phyloP scores from a whole-genome alignment of 2,113 vertebrate species.

The Lucifuga dentata region DNA sequence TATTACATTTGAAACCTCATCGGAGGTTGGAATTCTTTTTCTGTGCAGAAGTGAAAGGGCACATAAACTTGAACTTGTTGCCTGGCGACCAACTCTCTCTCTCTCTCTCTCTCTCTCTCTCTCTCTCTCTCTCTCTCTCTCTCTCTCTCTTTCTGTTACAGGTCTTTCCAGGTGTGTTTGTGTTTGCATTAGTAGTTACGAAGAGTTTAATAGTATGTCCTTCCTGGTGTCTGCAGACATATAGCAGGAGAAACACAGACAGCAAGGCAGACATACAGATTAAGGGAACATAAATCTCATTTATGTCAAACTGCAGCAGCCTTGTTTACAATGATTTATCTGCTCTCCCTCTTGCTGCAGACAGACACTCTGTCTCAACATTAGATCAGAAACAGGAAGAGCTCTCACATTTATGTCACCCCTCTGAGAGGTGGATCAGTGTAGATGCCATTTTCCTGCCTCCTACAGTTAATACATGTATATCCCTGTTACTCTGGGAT shows the following conservation, averaged over 20 bases:
- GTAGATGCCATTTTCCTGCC: neutral
- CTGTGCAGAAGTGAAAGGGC: neutral
- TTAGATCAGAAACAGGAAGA: constrained; percentile 14
- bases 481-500: constrained; percentile 1
- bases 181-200: no score
- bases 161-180: no score
- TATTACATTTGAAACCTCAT: constrained; percentile 14
- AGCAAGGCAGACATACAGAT: constrained; percentile 21
- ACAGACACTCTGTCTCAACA: constrained; percentile 46
- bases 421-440: constrained; percentile 13
- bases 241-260: neutral
- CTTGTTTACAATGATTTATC: constrained; percentile 52
- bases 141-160: no score
- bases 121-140: no score
- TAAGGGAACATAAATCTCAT: constrained; percentile 34
- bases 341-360: constrained; percentile 26
- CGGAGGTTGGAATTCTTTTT: neutral
- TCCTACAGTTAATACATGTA: neutral
- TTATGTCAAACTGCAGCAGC: constrained; percentile 12
- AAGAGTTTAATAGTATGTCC: no score
- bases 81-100: neutral
- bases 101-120: no score
- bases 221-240: constrained; percentile 2
- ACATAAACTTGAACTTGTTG: neutral
- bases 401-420: constrained; percentile 45